Base-by-base conservation (phyloP, 2,888 invertebrate species). In the Tridacna gigas region DNA sequence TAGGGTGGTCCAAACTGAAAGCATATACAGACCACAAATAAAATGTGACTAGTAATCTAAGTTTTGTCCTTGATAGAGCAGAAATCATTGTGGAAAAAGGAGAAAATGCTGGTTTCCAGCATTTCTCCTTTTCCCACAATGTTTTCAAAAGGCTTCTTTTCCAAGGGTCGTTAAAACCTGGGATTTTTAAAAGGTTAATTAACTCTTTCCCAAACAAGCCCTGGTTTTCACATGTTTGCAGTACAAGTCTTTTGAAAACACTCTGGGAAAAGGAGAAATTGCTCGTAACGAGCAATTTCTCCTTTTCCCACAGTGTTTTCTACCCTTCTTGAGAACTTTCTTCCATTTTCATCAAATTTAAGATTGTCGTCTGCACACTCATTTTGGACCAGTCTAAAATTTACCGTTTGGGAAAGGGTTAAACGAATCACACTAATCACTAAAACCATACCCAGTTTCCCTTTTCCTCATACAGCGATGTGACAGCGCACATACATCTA, bases 371-470 rank as follows among this genome's bases (percentile, higher is more conserved):
- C 13, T 25, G 9, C 56, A 20, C 1, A 20, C 9, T 56, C 56
- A 20, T 1, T 56, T 56, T 56, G 56, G 56, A 18, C 56, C 2
- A 56, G n/a, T 56, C 4, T 18, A n/a, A 1, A 56, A 20, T 63
- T 63, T 63, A 22, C 9, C 22, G 22, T 63, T 0, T 63, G 63
- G 63, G 5, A 63, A n/a, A n/a, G 22, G 22, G 60, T 74, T 56
- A 74, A 74, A 25, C n/a, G n/a, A 18, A 47, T n/a, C 51, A 45
- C 20, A 51, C 15, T 22, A 26, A 28, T 48, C n/a, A 45, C 47
- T 63, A 45, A 45, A n/a, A 28, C n/a, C 13, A 45, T 79, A 86
- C 86, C 86, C 84, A 82, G 63, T 80, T 80, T 79, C 84, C 84
- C 26, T 75, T 82, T 69, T 80, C 79, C 25, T 82, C 69, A 48